These are phyloP conservation scores for Eulemur coronatus DNA, from an alignment of 2,797 vertebrate genomes.

Conservation along the genomic window DNA sequence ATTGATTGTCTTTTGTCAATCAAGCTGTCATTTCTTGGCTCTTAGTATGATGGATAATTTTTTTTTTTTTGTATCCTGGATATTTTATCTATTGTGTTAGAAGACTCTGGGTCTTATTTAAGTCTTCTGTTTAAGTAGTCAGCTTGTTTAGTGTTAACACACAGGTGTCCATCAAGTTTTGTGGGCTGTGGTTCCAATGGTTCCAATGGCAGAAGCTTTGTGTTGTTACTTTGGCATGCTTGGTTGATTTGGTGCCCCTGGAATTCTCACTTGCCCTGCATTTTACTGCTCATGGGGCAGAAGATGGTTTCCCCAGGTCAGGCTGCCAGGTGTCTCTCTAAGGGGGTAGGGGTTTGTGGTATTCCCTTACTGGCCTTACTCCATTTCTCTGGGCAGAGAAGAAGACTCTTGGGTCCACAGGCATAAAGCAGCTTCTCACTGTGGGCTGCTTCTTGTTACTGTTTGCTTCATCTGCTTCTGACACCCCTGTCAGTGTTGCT, in stretches of 20 bases:
- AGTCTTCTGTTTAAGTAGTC: neutral
- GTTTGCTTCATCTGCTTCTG: neutral
- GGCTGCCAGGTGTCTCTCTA: neutral
- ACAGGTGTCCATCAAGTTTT: neutral
- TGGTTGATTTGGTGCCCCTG: too few species aligned
- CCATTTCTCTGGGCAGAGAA: neutral
- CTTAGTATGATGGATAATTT: neutral
- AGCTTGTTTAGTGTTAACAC: neutral
- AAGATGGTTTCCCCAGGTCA: neutral
- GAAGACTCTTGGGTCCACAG: neutral
- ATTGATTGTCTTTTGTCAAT: neutral
- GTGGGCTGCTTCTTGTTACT: neutral
- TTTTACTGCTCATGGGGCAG: neutral
- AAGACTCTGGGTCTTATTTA: neutral
- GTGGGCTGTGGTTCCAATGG: neutral
- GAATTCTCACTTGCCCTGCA: neutral
- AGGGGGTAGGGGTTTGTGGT: fast-evolving
- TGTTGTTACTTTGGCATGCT: neutral
- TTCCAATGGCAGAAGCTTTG: neutral
- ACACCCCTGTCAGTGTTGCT: too few species aligned
- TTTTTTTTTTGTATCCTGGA: neutral
- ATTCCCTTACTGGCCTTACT: neutral
- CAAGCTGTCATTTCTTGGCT: neutral
- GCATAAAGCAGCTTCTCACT: neutral
- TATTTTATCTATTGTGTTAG: neutral